Evolutionary conservation across 2,888 invertebrate genomes (phyloP), one percentile per base, ranked within the genome.

Genomic region (Andrena bucephala): DNA sequence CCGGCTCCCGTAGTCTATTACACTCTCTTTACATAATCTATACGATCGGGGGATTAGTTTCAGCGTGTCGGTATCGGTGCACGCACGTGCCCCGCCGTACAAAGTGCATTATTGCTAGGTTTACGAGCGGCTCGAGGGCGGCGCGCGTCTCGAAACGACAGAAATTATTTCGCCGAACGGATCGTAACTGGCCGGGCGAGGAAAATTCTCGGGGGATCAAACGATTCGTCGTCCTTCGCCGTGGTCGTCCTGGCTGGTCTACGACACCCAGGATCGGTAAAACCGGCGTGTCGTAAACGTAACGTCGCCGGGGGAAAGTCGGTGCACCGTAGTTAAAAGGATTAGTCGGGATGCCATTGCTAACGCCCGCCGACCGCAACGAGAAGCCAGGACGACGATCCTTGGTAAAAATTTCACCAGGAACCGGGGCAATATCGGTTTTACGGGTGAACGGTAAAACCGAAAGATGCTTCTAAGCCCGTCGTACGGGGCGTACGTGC

Each of bases 381-480:
- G 31, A 42, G 42, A 57, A 16, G 65, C 27, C 57, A 33, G 62
- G 65, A 24, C 65, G 69, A 70, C 79, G 79, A 74, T 79, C 36
- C 36, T 59, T 52, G 80, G 85, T 87, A 86, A 88, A 91, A 90
- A 88, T 91, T 91, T 90, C 86, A 89, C 83, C 78, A 78, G 87
- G 85, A 81, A 77, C 82, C 77, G 72, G 60, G 72, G 91, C 90
- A 90, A 90, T 92, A 92, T 92, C 88, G 90, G 90, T 91, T 92
- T 92, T 92, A 92, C 89, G 90, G 89, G 83, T 77, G 86, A 79
- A 68, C 89, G 89, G 90, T 92, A 90, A 92, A 92, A 92, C 89
- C 88, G 89, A 88, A 90, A 91, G 90, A 89, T 87, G 82, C 83
- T 86, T 87, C 90, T 89, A 89, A 91, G 88, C 88, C 83, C 80